Evolutionary conservation across 2,888 invertebrate species (phyloP), one percentile per base, ranked within the genome.

Genomic region (Campopleginae sp.): DNA sequence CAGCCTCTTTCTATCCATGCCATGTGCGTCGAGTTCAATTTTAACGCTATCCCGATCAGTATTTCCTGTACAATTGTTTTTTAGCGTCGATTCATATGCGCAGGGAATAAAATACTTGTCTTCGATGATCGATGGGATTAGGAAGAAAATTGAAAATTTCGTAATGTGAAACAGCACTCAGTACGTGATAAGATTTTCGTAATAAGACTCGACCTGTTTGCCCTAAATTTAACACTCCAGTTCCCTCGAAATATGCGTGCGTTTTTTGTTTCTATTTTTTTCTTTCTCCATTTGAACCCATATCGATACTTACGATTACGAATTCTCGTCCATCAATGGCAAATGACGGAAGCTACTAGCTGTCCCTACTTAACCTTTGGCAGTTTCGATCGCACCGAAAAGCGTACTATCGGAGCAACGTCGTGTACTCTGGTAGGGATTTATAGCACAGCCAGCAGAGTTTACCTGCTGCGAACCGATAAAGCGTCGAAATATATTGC

Each of bases 401-500:
- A 58, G 74, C 61, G 27, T 65, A 61, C 63, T 42, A 70, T 51
- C 63, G 78, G 58, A 54, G 46, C 10, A 51, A 82, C 79, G 78
- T 54, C 85, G 85, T 74, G 66, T 51, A 44, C 66, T n/a, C n/a
- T 74, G 74, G 76, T 68, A 70, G 66, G 84, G 87, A 89, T 89
- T 89, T 90, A 90, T 90, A 82, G 87, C 76, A 68, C 46, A 68
- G 77, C 82, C 83, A 78, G 84, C 87, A 87, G 89, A 86, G 85
- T 87, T 87, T 84, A 88, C 87, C 88, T 88, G 87, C 77, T 87
- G 85, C 82, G 84, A 86, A 79, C 84, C 89, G 88, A 89, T 89
- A 89, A 89, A 88, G 63, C 86, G 82, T 71, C 76, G 86, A 71
- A 87, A 88, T 88, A 89, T 86, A 87, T 86, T 84, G 79, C 86